Evolutionary conservation across 2,888 invertebrate species (phyloP).

Genomic region (Drosophila subquinaria): DNA sequence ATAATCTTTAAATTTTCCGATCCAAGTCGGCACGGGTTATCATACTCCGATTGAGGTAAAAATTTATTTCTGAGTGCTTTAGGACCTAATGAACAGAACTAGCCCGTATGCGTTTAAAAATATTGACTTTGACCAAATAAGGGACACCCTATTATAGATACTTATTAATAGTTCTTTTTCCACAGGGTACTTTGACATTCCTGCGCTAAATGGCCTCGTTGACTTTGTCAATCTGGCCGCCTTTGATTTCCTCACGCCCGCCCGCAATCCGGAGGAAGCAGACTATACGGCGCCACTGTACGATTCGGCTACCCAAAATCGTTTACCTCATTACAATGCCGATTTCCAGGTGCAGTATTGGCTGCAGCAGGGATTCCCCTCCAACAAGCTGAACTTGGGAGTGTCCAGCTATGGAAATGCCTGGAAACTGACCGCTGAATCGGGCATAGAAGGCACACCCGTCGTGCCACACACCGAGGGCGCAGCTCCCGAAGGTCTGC

Average conservation of each 20-base stretch:
- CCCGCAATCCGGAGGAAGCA: conserved; percentile 91
- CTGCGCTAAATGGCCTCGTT: conserved; percentile 89
- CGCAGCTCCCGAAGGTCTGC: conserved; percentile 90
- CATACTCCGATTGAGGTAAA: no score
- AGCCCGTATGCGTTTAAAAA: no score
- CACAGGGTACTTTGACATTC: conserved; percentile 92
- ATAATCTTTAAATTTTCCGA: no score
- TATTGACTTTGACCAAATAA: no score
- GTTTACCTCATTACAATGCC: conserved; percentile 88
- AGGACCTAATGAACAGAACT: no score
- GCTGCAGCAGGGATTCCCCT: conserved; percentile 87
- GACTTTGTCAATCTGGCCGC: conserved; percentile 92
- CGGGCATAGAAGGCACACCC: conserved; percentile 91
- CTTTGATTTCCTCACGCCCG: conserved; percentile 92
- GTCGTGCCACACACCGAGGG: conserved; percentile 89
- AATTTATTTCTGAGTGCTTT: no score
- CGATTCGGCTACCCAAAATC: conserved; percentile 89
- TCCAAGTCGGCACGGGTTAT: no score
- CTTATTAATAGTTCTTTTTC: not conserved
- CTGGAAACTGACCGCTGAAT: conserved; percentile 92
- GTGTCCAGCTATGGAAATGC: conserved; percentile 91
- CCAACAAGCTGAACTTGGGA: conserved; percentile 89
- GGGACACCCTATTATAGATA: no score
- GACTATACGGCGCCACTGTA: conserved; percentile 92
- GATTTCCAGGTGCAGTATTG: conserved; percentile 89